Conservation (phyloP, 1,140 invertebrate species). For the Nasonia longicornis region DNA sequence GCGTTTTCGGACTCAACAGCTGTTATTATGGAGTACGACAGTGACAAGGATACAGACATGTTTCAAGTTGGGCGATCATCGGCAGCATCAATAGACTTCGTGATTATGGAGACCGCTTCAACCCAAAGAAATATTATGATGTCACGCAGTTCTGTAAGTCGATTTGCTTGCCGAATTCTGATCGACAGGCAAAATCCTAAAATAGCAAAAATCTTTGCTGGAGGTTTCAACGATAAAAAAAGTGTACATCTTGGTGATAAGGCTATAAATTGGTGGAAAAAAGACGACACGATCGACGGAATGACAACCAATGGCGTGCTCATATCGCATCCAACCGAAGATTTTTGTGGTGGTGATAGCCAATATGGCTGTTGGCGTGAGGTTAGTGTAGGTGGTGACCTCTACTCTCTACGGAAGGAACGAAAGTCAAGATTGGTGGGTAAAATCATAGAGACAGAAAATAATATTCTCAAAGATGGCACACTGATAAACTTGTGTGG, state of each 20-base stretch:
- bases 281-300: constrained; percentile 90
- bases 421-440: constrained; percentile 94
- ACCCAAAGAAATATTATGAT: constrained; percentile 76
- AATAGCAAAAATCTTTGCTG: constrained; percentile 94
- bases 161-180: constrained; percentile 97
- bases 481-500: constrained; percentile 99
- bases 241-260: constrained; percentile 99
- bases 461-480: constrained; percentile 93
- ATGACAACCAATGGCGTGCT: constrained; percentile 98
- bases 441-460: constrained; percentile 82
- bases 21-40: constrained; percentile 96
- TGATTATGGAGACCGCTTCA: constrained; percentile 93
- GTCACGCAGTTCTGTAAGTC: constrained; percentile 93
- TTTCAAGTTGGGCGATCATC: constrained; percentile 98
- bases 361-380: constrained; percentile 91
- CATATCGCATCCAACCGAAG: constrained; percentile 91
- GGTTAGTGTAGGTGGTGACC: constrained; percentile 95
- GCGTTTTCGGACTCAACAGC: constrained; percentile 95
- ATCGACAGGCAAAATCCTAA: constrained; percentile 90
- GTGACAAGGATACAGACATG: constrained; percentile 96
- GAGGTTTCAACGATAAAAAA: constrained; percentile 96
- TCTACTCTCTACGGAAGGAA: constrained; percentile 93
- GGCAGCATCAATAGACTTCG: constrained; percentile 98
- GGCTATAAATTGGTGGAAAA: constrained; percentile 98
- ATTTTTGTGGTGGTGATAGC: constrained; percentile 83